A percentile compares a stretch with the other conserved stretches of the same genome.
Conservation (phyloP, 2,113 vertebrate genomes). For the Hydrochoerus hydrochaeris region DNA sequence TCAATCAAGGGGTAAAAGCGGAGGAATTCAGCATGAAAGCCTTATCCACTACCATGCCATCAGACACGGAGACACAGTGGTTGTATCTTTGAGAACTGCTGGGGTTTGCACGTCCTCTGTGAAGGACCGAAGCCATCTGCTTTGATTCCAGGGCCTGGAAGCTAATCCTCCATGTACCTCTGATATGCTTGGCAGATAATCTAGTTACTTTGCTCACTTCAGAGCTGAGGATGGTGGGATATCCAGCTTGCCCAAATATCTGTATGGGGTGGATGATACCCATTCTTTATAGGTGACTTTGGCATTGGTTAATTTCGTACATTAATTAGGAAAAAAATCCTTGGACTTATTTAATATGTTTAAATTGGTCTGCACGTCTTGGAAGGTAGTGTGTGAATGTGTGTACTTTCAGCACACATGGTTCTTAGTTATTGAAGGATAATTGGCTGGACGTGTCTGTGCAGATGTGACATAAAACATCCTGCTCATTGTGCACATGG, state of each 20-base stretch:
- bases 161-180: background rate
- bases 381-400: background rate
- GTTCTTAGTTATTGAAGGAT: background rate
- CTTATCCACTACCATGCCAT: background rate
- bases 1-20: background rate
- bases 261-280: background rate
- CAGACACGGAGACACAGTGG: background rate
- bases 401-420: background rate
- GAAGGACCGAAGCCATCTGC: background rate
- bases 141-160: background rate
- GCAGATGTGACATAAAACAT: background rate
- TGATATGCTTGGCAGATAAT: background rate
- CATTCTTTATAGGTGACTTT: background rate
- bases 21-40: background rate
- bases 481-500: background rate
- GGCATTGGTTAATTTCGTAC: background rate
- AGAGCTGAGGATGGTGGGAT: background rate
- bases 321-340: background rate
- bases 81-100: background rate
- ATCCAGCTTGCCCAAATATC: background rate
- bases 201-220: background rate
- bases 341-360: slow-evolving; percentile 23
- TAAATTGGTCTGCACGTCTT: background rate
- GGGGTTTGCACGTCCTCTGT: background rate
- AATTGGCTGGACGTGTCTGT: background rate